phyloP scores from a whole-genome alignment of 2,888 invertebrate genomes.

The Lysandra bellargus region DNA sequence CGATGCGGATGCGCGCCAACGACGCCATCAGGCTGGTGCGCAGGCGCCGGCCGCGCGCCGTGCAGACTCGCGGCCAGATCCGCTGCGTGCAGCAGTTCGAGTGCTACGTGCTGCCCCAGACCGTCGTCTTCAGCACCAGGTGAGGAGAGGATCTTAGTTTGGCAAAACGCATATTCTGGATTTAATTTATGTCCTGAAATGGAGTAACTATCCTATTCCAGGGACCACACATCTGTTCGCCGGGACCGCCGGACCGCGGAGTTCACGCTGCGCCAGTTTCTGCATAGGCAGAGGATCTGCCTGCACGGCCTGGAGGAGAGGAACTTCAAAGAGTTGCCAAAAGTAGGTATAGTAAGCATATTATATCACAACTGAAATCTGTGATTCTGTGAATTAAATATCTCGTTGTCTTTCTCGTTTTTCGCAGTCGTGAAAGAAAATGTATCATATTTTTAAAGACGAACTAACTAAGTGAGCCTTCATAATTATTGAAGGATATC shows the following conservation, averaged over 20 bases:
- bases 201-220: slow-evolving; percentile 41
- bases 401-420: too few relatives aligned
- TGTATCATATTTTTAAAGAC: too few relatives aligned
- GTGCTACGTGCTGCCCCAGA: slow-evolving; percentile 87
- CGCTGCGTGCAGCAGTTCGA: slow-evolving; percentile 90
- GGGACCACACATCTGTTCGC: slow-evolving; percentile 60
- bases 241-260: slow-evolving; percentile 70
- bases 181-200: background rate
- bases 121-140: slow-evolving; percentile 86
- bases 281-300: slow-evolving; percentile 85
- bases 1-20: slow-evolving; percentile 86
- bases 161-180: background rate
- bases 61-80: slow-evolving; percentile 92
- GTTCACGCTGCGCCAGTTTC: slow-evolving; percentile 85
- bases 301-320: slow-evolving; percentile 90
- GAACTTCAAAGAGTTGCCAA: slow-evolving; percentile 87
- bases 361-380: too few relatives aligned
- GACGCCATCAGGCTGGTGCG: slow-evolving; percentile 91
- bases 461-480: too few relatives aligned
- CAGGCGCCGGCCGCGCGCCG: slow-evolving; percentile 86
- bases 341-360: slow-evolving; percentile 83
- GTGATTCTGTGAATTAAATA: too few relatives aligned
- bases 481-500: background rate
- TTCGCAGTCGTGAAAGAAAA: too few relatives aligned
- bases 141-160: slow-evolving; percentile 54